Base-by-base conservation (phyloP, 2,797 vertebrate genomes). In the Gymnoscopelus braueri region DNA sequence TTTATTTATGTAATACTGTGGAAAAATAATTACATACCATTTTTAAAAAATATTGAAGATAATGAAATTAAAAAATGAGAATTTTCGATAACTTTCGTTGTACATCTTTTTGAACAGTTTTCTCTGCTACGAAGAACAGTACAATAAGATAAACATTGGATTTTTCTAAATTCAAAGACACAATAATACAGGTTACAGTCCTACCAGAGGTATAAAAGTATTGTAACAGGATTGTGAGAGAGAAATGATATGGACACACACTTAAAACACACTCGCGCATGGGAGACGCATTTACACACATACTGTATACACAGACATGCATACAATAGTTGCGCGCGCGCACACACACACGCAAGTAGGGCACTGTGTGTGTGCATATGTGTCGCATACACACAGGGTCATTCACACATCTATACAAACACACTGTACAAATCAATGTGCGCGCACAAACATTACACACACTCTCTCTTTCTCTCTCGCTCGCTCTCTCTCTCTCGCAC, bases 1-100 rank as follows among this genome's bases (percentile, higher is more conserved):
- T 88, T 95, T 95, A 94, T 94, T 94, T 90, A 93, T 93, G 93
- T 93, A 93, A 94, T 94, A 94, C 93, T 94, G 93, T 94, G 94
- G 93, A 95, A 95, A 95, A 95, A 95, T 95, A 95, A 95, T 95
- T 94, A 94, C 93, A 91, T 94, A 94, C 93, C 92, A 93, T 94
- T 94, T 94, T 93, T 94, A 84, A 94, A 94, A 94, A 94, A 95
- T 93, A 94, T 92, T 90, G 90, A 91, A 89, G 91, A 91, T 93
- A 94, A 92, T 90, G 91, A 93, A 94, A 93, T 92, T 70, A 92
- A 93, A 93, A 93, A 94, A 92, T 86, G 88, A 91, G 87, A 91
- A 88, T 83, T 90, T 94, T 44, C 39, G 85, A 90, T 89, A 92
- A 93, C 82, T 88, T 91, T 92, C 71, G 86, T 94, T 90, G 90